Percentiles rank a stretch among this genome's conserved stretches.
Evolutionary conservation across 2,888 invertebrate genomes (phyloP).

Genomic region (Epinotia bilunana): DNA sequence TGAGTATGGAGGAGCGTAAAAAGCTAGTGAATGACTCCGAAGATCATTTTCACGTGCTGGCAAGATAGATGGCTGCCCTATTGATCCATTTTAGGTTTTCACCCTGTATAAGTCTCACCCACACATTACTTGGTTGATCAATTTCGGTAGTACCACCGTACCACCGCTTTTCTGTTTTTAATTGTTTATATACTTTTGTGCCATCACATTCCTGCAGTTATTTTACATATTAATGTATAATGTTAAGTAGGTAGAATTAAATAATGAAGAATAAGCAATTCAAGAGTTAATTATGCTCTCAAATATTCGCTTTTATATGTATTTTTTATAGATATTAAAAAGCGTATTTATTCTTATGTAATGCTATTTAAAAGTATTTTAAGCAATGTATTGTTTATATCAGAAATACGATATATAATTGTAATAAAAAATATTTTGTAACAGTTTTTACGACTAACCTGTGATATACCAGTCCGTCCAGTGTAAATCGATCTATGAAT

Average conservation of each 20-base stretch:
- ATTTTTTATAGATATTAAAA: not conserved
- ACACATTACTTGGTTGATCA: not conserved
- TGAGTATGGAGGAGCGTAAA: not conserved
- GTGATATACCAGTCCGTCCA: conserved; percentile 81
- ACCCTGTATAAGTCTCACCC: not conserved
- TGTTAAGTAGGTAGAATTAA: not conserved
- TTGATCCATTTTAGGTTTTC: no score
- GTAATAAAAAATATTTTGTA: conserved; percentile 37
- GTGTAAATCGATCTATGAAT: conserved; percentile 51
- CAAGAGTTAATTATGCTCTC: not conserved
- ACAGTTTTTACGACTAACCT: conserved; percentile 78
- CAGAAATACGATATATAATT: conserved; percentile 7
- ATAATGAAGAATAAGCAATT: not conserved
- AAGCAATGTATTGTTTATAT: conserved; percentile 6
- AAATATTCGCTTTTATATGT: not conserved
- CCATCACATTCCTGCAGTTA: conserved; percentile 25
- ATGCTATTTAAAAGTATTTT: not conserved
- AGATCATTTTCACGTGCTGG: no score
- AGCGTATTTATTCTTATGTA: not conserved
- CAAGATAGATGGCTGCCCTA: no score
- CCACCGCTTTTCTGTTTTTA: not conserved
- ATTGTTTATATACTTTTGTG: conserved; percentile 19
- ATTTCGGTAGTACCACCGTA: not conserved
- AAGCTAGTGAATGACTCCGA: not conserved
- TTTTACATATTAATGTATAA: not conserved